Evolutionary conservation across 2,888 invertebrate species (phyloP).

Genomic region (Dione vanillae): DNA sequence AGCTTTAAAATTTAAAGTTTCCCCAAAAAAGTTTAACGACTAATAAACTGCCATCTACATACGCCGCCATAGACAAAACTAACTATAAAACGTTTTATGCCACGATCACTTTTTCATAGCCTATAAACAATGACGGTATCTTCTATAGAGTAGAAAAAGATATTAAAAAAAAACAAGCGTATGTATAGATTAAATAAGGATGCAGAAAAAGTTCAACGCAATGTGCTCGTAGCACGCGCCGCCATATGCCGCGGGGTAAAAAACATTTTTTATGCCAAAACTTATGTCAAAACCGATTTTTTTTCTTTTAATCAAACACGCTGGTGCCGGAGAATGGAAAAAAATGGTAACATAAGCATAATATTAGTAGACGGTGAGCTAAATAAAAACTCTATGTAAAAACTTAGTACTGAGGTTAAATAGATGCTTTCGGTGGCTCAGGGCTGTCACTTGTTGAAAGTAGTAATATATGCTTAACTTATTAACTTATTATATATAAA

Average conservation of each 20-base stretch:
- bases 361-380: constrained; percentile 75
- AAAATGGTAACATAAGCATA: constrained; percentile 82
- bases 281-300: constrained; percentile 47
- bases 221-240: constrained; percentile 79
- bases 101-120: constrained; percentile 53
- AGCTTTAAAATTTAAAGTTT: background rate
- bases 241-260: constrained; percentile 69
- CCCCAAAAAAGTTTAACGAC: constrained; percentile 24
- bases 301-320: constrained; percentile 73
- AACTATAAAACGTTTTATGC: constrained; percentile 49
- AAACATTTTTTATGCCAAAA: constrained; percentile 61
- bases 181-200: constrained; percentile 80
- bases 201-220: constrained; percentile 79
- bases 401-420: constrained; percentile 77
- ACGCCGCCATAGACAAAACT: constrained; percentile 43
- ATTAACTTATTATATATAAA: too few relatives aligned
- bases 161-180: constrained; percentile 63
- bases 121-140: constrained; percentile 55
- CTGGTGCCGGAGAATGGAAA: constrained; percentile 62
- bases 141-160: constrained; percentile 62
- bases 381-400: constrained; percentile 73
- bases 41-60: constrained; percentile 42
- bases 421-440: constrained; percentile 61
- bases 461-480: background rate
- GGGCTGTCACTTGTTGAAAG: constrained; percentile 48